Evolutionary conservation across 2,113 vertebrate genomes (phyloP).

Genomic region (Verasper variegatus): DNA sequence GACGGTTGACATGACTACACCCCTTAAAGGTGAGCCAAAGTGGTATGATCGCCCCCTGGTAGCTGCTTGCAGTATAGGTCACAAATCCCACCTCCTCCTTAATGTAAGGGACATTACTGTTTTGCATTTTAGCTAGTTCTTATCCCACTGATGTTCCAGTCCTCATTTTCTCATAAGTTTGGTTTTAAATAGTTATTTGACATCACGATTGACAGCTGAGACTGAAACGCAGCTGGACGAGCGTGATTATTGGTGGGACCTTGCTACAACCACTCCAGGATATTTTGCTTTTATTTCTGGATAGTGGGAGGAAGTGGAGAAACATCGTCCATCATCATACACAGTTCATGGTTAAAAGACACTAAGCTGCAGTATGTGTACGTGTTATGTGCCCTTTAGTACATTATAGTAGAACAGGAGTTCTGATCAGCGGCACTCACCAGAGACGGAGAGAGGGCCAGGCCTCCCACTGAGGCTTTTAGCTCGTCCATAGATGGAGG

Average conservation of each 20-base stretch:
- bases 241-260: too few species aligned
- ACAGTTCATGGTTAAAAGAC: not conserved
- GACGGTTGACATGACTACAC: too few species aligned
- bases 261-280: too few species aligned
- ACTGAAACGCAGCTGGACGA: not conserved
- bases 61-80: too few species aligned
- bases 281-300: too few species aligned
- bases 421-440: constrained; percentile 79
- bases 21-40: not conserved
- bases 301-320: not conserved
- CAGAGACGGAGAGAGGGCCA: constrained; percentile 94
- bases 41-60: not conserved
- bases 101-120: not conserved
- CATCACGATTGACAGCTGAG: not conserved
- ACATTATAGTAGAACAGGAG: not conserved
- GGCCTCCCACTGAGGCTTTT: constrained; percentile 93
- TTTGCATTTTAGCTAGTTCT: too few species aligned
- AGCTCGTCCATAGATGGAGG: constrained; percentile 92
- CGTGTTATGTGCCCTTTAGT: not conserved
- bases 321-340: not conserved
- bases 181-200: not conserved
- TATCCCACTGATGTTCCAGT: too few species aligned
- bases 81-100: too few species aligned
- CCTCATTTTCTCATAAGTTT: too few species aligned
- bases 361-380: not conserved